These are phyloP conservation scores for Kryptolebias ocellatus DNA, from an alignment of 2,797 vertebrate genomes.

Conservation along the genomic window DNA sequence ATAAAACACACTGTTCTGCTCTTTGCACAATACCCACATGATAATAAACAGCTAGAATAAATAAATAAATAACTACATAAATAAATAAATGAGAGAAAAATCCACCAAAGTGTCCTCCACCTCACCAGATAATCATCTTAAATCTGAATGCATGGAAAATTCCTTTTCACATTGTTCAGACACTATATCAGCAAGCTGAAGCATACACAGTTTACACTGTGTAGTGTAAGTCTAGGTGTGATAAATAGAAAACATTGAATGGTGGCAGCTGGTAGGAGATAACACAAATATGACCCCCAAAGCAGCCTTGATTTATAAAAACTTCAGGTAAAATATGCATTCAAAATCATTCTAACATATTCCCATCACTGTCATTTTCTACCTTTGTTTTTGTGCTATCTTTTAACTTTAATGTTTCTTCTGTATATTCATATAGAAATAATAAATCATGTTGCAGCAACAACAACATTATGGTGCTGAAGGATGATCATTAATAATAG, in stretches of 20 bases:
- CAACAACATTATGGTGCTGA: neutral
- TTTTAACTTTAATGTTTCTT: neutral
- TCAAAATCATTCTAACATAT: neutral
- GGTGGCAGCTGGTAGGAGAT: neutral
- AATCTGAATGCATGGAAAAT: neutral
- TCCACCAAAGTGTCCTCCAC: conserved; percentile 34
- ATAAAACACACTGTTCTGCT: conserved; percentile 18
- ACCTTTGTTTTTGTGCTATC: neutral
- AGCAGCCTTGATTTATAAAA: neutral
- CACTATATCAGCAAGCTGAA: neutral
- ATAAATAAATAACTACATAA: neutral
- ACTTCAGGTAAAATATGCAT: neutral
- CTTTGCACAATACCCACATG: conserved; percentile 26
- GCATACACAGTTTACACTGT: neutral
- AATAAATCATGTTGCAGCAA: neutral
- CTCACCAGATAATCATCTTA: conserved; percentile 31
- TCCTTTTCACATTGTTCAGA: conserved; percentile 1
- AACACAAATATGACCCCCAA: neutral
- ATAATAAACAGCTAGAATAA: conserved; percentile 25
- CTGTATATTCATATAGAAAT: neutral
- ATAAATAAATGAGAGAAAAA: conserved; percentile 23
- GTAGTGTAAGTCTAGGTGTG: neutral
- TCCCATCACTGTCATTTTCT: neutral
- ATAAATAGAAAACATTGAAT: neutral
- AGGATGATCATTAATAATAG: conserved; percentile 1